Base-by-base conservation (phyloP, 1,140 invertebrate species). In the Nylanderia fulva region DNA sequence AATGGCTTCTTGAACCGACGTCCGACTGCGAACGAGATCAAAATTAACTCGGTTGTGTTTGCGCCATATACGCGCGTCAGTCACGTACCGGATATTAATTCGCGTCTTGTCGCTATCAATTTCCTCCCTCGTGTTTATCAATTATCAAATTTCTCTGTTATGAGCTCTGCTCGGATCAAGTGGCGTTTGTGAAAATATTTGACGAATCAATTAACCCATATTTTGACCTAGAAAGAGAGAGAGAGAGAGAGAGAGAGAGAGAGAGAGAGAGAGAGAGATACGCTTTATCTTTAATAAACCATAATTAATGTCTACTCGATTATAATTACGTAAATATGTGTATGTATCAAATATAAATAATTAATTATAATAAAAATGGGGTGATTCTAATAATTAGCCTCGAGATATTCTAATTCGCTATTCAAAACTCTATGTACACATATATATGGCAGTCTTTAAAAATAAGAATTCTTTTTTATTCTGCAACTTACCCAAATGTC, bases 401-500 rank as follows among this genome's bases (percentile, higher is more conserved):
- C 13, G 21, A 48, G 15, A 63, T 58, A 58, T 63, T 29, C 9
- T 60, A 58, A 58, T 58, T 27, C n/a, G n/a, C 9, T 24, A 60
- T 24, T 27, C 21, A 60, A 58, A n/a, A n/a, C n/a, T n/a, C 11
- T 58, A 24, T 5, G 13, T n/a, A 8, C 21, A 27, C 9, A 60
- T 60, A n/a, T n/a, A n/a, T n/a, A n/a, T n/a, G n/a, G n/a, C n/a
- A n/a, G n/a, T n/a, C n/a, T 24, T 60, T 48, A 9, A 24, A 29
- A 60, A 29, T 27, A 60, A 60, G 6, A 56, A 7, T 6, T 56
- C n/a, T n/a, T 9, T 56, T 56, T 21, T 21, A 21, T 21, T 56
- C n/a, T 7, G 3, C 91, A 48, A 94, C 95, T 96, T 95, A 97
- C 97, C 97, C 97, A 94, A 98, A 97, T 71, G 98, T 98, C 95